Percentiles rank a stretch among this genome's conserved stretches.
Evolutionary conservation across 35 echinoderm and acorn worm species (phyloP).

Genomic region (Heliocidaris erythrogramma): DNA sequence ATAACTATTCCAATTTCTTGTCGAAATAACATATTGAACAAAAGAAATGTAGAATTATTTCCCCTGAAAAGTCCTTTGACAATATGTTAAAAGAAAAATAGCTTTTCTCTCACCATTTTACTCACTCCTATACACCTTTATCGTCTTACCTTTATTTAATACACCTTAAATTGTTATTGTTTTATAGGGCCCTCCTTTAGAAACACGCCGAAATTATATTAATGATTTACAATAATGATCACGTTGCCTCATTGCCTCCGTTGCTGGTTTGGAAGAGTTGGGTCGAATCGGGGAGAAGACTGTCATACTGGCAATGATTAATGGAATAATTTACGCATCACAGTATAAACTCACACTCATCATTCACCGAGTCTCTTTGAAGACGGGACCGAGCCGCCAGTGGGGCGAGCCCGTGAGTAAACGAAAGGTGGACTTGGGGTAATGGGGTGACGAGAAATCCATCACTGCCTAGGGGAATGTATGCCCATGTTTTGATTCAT

Average conservation of each 20-base stretch:
- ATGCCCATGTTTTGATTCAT: not conserved
- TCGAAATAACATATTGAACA: too few species aligned
- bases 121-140: too few species aligned
- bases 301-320: conserved; percentile 17
- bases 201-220: not conserved
- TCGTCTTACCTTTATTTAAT: too few species aligned
- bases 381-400: not conserved
- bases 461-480: not conserved
- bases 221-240: not conserved
- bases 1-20: too few species aligned
- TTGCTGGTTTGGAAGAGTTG: not conserved
- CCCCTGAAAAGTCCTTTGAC: too few species aligned
- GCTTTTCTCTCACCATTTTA: too few species aligned
- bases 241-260: not conserved
- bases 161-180: too few species aligned
- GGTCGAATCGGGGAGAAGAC: not conserved
- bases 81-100: too few species aligned
- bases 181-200: not conserved
- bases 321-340: conserved; percentile 45
- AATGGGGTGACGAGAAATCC: not conserved
- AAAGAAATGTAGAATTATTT: too few species aligned
- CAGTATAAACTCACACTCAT: conserved; percentile 27
- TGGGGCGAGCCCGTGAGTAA: not conserved
- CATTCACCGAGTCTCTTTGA: conserved; percentile 17
- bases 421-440: conserved; percentile 1